phyloP scores from a whole-genome alignment of 2,888 invertebrate genomes.

The Scotopteryx bipunctaria region DNA sequence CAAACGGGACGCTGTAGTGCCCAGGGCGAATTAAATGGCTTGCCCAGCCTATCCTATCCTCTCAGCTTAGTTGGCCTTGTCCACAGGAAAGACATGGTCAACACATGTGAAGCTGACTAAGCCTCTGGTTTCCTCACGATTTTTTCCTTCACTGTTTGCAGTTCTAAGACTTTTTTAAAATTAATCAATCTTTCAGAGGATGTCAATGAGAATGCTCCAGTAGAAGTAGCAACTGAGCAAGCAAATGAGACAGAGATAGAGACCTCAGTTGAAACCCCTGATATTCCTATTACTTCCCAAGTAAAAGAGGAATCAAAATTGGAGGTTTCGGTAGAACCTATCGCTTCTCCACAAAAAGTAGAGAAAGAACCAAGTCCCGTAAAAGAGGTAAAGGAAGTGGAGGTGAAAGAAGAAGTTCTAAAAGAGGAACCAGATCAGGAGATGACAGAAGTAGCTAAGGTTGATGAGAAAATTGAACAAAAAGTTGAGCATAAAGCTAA shows the following conservation, averaged over 20 bases:
- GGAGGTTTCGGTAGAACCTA: not conserved
- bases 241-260: slow-evolving; percentile 11
- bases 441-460: slow-evolving; percentile 56
- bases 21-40: too few relatives aligned
- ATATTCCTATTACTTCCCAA: slow-evolving; percentile 24
- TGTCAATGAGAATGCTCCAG: slow-evolving; percentile 37
- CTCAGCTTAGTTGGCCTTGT: too few relatives aligned
- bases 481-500: slow-evolving; percentile 53
- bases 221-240: slow-evolving; percentile 26
- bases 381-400: slow-evolving; percentile 39
- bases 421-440: slow-evolving; percentile 51
- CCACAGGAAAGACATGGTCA: too few relatives aligned
- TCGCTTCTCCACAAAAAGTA: not conserved
- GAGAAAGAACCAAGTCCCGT: slow-evolving; percentile 45
- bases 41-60: too few relatives aligned
- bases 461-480: slow-evolving; percentile 52
- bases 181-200: slow-evolving; percentile 49
- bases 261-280: slow-evolving; percentile 35
- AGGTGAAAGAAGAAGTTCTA: slow-evolving; percentile 41
- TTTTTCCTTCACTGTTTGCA: too few relatives aligned
- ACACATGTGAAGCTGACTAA: not conserved
- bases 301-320: slow-evolving; percentile 11
- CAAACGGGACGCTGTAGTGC: too few relatives aligned
- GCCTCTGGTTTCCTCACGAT: too few relatives aligned
- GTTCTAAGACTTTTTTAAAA: too few relatives aligned